Evolutionary conservation across 2,888 invertebrate genomes (phyloP), one percentile per base, ranked within the genome.

Genomic region (Nebria salina): DNA sequence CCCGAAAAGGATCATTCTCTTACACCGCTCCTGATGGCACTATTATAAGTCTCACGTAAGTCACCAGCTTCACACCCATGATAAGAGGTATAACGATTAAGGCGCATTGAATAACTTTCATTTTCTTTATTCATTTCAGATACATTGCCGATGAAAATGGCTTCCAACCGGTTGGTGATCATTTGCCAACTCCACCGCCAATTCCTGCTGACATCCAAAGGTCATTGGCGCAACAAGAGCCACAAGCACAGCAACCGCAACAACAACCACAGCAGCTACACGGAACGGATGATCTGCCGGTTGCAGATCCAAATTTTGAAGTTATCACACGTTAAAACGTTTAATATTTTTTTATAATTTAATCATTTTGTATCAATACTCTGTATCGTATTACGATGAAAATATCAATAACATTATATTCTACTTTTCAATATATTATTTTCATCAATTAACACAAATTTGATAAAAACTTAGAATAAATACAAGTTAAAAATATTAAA

Each of bases 81-180:
- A n/a, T 5, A 26, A 68, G 54, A 64, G 13, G 9, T 5, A 65
- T 25, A 34, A 64, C 15, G 66, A 41, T n/a, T n/a, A 15, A 74
- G 72, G 72, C 72, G 72, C 13, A 26, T 41, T 13, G 5, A 54
- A 54, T 3, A 64, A 20, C 75, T 64, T 20, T 68, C 26, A 68
- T 72, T 34, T 76, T 15, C 15, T 7, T 41, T 34, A 72, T 41
- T 26, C 3, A 34, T 34, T 34, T 82, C 85, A 92, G 92, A 82
- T 94, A 94, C 84, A 91, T 92, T 77, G 94, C 94, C 83, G 94
- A 94, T 86, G 94, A 94, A 87, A 94, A 94, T 86, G 94, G 94
- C 41, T 94, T 93, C 88, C 92, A 92, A 85, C 93, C 93, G 0
- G 89, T 92, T 83, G 94, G 93, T 13, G 92, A 91, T 84, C 94